Base-by-base conservation (phyloP, 2,888 invertebrate species). In the Drosophila algonquin region DNA sequence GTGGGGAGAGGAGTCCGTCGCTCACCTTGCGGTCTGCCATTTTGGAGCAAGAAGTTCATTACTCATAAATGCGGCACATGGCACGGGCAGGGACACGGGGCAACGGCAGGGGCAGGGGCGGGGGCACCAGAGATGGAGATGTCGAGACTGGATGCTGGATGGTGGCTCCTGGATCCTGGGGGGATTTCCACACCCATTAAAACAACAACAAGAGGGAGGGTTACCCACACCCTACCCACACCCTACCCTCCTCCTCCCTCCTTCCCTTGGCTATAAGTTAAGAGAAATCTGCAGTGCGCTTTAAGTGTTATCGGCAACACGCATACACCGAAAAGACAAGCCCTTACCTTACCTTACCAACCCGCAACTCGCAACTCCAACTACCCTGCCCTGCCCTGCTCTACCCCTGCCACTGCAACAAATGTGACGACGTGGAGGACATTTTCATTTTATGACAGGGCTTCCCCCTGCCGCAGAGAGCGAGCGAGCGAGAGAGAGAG, bases 61-160 rank as follows among this genome's bases (percentile, higher is more conserved):
- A 89, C 90, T 90, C 90, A 90, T 90, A 90, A 88, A 90, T 88
- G 83, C 79, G 88, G 86, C 90, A 88, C 83, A 89, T 86, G 87
- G 76, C 69, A 51, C 44, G 56, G 21, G 21, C 21, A 21, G 21
- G 21, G 21, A 1, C 21, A 21, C 21, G 21, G 3, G 21, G 21
- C 3, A 21, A n/a, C n/a, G n/a, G n/a, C n/a, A n/a, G n/a, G n/a
- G n/a, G n/a, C n/a, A 1, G 21, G 21, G 2, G 21, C 21, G 2
- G 21, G 21, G 21, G 3, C 21, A 21, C 21, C 21, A 21, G 30
- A 30, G 30, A 30, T 63, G 54, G 54, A 62, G 63, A 58, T 54
- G 58, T 59, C 18, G 50, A 50, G 50, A 40, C 40, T 40, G 40
- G n/a, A 61, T 53, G 10, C 18, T n/a, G 30, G n/a, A 21, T 21